Base-by-base conservation (phyloP, 2,113 vertebrate species). In the Eulemur rufifrons region DNA sequence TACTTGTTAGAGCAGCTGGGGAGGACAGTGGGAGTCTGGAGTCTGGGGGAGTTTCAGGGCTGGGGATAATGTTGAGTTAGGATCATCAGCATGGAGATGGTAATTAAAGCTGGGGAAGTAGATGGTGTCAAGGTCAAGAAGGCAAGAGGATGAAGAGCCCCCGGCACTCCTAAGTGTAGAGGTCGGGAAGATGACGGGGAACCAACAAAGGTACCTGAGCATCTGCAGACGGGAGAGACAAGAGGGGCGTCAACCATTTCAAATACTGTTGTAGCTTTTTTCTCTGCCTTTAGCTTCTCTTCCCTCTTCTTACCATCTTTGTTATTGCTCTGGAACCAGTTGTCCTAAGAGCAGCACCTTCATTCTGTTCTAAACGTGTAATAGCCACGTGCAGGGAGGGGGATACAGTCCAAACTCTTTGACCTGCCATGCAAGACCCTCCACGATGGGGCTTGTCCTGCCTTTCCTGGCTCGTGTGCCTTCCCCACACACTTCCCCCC, bases 331-430 rank as follows among this genome's bases (percentile, higher is more conserved):
- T 81, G 29, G 84, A 96, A 29, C 4, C 81, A 73, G 1, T 11
- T 66, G 32, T 83, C 61, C 76, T 71, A 2, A 71, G 69, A 45
- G 80, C 63, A 85, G 63, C 20, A 6, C 17, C n/a, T 94, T 45
- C 37, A 45, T 82, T 92, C 68, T 73, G 8, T 61, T 96, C 73
- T 47, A 90, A 92, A 88, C 32, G n/a, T 23, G 9, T 25, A 25
- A 27, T 5, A 29, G 21, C 45, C 15, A 15, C 18, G 37, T 5
- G 61, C 61, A 63, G 25, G 25, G 5, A 6, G 15, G 12, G 1
- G 4, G 21, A 29, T 6, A 34, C 29, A 80, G 23, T 21, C 45
- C 64, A 61, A 18, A 89, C 61, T 37, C 39, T 45, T 86, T 25
- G n/a, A 21, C 68, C 39, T 52, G 17, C 42, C 39, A 14, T 25